phyloP scores from a whole-genome alignment of 1,140 invertebrate species.

The Physella acuta region DNA sequence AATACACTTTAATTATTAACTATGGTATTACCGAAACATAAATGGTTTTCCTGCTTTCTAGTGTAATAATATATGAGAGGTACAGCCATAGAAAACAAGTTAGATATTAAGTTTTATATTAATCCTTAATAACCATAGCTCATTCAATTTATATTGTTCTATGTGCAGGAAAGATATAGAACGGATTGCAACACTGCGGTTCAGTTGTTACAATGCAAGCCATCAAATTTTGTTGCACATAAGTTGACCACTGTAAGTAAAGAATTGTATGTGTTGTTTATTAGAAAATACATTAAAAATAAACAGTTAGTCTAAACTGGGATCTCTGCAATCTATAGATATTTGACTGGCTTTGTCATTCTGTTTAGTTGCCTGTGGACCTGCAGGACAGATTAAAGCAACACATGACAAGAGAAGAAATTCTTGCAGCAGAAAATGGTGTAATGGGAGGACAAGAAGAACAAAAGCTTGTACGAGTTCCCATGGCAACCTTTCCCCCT shows the following conservation, averaged over 20 bases:
- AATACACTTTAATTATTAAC: no score
- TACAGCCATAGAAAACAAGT: no score
- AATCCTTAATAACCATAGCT: background rate
- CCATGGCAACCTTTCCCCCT: slow-evolving; percentile 81
- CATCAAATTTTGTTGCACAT: slow-evolving; percentile 89
- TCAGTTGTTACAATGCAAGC: slow-evolving; percentile 91
- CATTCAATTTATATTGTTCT: slow-evolving; percentile 21
- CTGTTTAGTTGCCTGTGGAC: slow-evolving; percentile 82
- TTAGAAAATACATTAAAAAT: no score
- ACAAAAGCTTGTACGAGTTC: slow-evolving; percentile 75
- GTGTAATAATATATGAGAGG: no score
- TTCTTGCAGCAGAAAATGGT: slow-evolving; percentile 48
- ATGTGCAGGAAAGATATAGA: slow-evolving; percentile 84
- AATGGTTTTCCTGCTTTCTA: no score
- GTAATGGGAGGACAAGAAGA: slow-evolving; percentile 57
- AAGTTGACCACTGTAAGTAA: slow-evolving; percentile 86
- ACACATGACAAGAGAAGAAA: slow-evolving; percentile 60
- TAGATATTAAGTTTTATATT: no score
- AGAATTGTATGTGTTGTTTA: no score
- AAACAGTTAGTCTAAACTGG: no score
- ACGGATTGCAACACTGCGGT: slow-evolving; percentile 93
- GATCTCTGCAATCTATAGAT: no score
- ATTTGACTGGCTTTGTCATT: no score
- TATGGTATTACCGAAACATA: no score
- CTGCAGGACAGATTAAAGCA: slow-evolving; percentile 80